Base-by-base conservation (phyloP, 2,888 invertebrate genomes). In the Baronia brevicornis region DNA sequence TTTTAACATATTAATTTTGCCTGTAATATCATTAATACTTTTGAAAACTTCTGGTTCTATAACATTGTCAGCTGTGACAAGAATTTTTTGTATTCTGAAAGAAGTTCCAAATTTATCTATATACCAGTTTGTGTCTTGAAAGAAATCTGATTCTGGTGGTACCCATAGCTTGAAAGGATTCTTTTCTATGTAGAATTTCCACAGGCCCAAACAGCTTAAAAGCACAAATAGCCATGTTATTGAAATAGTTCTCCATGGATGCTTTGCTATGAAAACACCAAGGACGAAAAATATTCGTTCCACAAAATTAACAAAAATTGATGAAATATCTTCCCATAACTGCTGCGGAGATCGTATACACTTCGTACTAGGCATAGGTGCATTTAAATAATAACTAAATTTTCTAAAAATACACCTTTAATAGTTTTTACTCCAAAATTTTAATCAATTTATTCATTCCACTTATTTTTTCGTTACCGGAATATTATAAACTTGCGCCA, bases 81-180 rank as follows among this genome's bases (percentile, higher is more conserved):
- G 78, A 27, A 90, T 65, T 38, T 71, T 82, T 66, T 92, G 89
- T 6, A 87, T 60, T 40, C 91, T 82, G 52, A 88, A 86, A 5
- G 87, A 89, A 28, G 86, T 87, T 36, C 89, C 87, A 63, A 91
- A 90, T 38, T 87, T 88, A 8, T 86, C 69, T 58, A 91, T 87
- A 36, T 91, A 84, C 91, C 92, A 92, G 51, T 91, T 87, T 3
- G 92, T 90, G 47, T 92, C 90, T 43, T 70, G 62, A 20, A 87
- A 85, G 58, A 91, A 93, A 38, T 89, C 87, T 0, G 91, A 91
- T 21, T 90, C 86, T 21, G 88, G 88, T 5, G 92, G 91, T 10
- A 92, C 89, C 93, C 93, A 93, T 44, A 93, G 68, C 52, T 89
- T 90, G 51, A 92, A 68, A 0, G 92, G 92, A 68, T 91, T 89